Evolutionary conservation across 2,888 invertebrate species (phyloP), one percentile per base, ranked within the genome.

Genomic region (Lasioglossum marginatum): DNA sequence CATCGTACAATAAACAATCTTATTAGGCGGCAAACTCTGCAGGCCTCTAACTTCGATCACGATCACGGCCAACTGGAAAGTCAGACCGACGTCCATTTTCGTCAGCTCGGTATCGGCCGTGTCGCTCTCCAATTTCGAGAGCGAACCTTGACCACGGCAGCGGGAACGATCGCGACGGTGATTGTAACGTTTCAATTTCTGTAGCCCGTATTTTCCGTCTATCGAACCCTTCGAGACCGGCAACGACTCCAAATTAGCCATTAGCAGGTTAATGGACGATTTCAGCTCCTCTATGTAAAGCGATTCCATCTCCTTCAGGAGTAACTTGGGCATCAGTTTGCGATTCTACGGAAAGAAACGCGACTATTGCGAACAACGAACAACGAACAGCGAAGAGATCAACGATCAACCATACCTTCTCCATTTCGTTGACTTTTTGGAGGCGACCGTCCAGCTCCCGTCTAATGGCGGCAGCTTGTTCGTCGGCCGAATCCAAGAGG

Each of bases 1-100:
- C 99, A 99, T 99, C 37, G 99, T 99, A 95, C 99, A 99, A 96
- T 99, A 99, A 77, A 99, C 99, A 95, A 99, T 99, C 94, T 99
- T 97, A 96, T 99, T 99, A 57, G 99, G 98, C 88, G 99, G 98
- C 94, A 99, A 96, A 79, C 99, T 99, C 96, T 99, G 99, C 90
- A 99, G 96, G 91, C 99, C 99, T 95, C 99, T 99, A 79, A 99
- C 99, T 96, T 99, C 99, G 98, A 99, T 99, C 81, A 99, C 99
- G 94, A 99, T 96, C 96, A 98, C 98, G 97, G 99, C 99, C 91
- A 99, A 96, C 95, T 98, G 98, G 96, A 99, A 99, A 87, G 98
- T 98, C 92, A 99, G 97, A 81, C 99, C 99, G 92, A 99, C 99
- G 96, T 99, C 99, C 96, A 99, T 97, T 97, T 99, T 99, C 90